Conservation (phyloP, 2,797 vertebrate genomes). For the Apogon talboti region DNA sequence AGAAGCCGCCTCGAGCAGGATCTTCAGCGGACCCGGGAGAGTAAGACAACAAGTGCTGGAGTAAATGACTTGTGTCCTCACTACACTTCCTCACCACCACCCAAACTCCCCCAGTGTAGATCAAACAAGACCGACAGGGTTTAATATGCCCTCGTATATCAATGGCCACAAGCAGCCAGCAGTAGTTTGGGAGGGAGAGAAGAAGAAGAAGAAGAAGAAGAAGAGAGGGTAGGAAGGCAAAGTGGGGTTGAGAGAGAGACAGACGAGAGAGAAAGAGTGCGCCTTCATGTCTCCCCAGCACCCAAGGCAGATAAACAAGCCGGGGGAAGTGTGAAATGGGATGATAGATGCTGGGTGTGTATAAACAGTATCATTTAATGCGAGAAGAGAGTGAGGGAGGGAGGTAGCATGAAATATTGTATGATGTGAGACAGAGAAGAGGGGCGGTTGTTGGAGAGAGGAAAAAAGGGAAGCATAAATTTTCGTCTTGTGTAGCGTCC, state of each 20-base stretch:
- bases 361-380: slow-evolving; percentile 82
- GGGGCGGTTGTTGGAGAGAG: slow-evolving; percentile 44
- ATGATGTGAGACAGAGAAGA: slow-evolving; percentile 64
- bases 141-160: slow-evolving; percentile 78
- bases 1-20: slow-evolving; percentile 65
- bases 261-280: slow-evolving; percentile 52
- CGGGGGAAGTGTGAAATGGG: slow-evolving; percentile 80
- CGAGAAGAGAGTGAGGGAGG: slow-evolving; percentile 62
- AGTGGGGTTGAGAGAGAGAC: slow-evolving; percentile 45
- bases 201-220: slow-evolving; percentile 18
- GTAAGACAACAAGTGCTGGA: slow-evolving; percentile 67
- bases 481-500: slow-evolving; percentile 54
- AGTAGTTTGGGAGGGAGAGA: slow-evolving; percentile 52
- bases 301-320: slow-evolving; percentile 81
- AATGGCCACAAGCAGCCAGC: slow-evolving; percentile 73
- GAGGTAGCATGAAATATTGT: slow-evolving; percentile 70
- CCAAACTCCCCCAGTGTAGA: slow-evolving; percentile 60
- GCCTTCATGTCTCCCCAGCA: slow-evolving; percentile 78
- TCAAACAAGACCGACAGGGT: slow-evolving; percentile 69
- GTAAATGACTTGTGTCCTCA: slow-evolving; percentile 78
- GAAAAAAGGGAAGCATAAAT: slow-evolving; percentile 23
- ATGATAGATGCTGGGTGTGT: slow-evolving; percentile 81
- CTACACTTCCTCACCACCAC: slow-evolving; percentile 57
- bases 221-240: slow-evolving; percentile 60
- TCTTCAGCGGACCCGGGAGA: slow-evolving; percentile 69